Evolutionary conservation across 2,888 invertebrate genomes (phyloP).

Genomic region (Ormia ochracea): DNA sequence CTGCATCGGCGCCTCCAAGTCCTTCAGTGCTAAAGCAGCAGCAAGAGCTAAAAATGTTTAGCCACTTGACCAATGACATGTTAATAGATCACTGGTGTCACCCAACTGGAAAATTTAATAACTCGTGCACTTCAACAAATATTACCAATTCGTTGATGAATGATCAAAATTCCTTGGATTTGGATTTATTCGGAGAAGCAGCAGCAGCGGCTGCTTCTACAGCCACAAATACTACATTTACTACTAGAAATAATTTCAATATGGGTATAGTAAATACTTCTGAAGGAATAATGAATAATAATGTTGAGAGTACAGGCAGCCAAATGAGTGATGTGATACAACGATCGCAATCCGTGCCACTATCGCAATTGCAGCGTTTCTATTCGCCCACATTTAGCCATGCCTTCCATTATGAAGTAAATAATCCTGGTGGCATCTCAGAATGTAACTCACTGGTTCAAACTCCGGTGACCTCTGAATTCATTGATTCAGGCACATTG

Average conservation of each 20-base stretch:
- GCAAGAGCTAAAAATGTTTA: conserved; percentile 61
- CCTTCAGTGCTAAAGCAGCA: conserved; percentile 77
- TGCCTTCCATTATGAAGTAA: conserved; percentile 53
- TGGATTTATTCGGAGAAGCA: conserved; percentile 70
- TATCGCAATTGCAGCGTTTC: conserved; percentile 75
- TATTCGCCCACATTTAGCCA: conserved; percentile 72
- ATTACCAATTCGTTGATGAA: conserved; percentile 60
- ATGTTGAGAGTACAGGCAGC: conserved; percentile 41
- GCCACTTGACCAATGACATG: conserved; percentile 40
- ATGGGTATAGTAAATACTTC: background rate
- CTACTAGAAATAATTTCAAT: conserved; percentile 59
- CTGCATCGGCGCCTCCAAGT: conserved; percentile 83
- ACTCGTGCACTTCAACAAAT: conserved; percentile 51
- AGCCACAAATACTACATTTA: conserved; percentile 29
- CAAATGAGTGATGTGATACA: conserved; percentile 64
- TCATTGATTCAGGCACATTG: conserved; percentile 81
- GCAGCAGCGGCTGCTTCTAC: conserved; percentile 43
- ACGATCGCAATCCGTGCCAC: conserved; percentile 88
- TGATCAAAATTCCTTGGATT: conserved; percentile 74
- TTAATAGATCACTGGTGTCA: conserved; percentile 54
- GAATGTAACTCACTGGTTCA: conserved; percentile 83
- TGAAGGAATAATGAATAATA: conserved; percentile 24
- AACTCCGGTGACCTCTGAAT: conserved; percentile 84
- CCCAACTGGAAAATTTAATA: conserved; percentile 31
- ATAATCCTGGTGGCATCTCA: conserved; percentile 69